Conservation (phyloP, 1,140 invertebrate species). For the Coptotermes formosanus region DNA sequence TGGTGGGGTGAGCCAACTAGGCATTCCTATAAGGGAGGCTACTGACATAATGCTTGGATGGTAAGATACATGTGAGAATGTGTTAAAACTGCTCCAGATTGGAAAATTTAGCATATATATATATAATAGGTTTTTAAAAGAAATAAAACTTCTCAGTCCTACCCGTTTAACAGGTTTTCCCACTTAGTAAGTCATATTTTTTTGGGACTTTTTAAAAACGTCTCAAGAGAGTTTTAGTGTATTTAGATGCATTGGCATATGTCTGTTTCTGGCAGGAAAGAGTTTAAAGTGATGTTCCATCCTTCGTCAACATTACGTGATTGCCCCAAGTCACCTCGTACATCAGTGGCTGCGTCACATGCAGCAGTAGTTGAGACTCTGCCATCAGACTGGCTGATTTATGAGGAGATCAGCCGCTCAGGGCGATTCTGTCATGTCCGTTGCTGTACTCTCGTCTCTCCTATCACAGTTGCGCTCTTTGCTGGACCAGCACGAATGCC, state of each 20-base stretch:
- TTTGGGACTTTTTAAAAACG: no score
- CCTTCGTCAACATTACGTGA: slow-evolving; percentile 67
- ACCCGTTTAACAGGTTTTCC: no score
- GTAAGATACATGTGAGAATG: no score
- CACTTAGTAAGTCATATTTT: no score
- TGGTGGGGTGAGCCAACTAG: no score
- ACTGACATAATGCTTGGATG: no score
- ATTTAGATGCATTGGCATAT: not conserved
- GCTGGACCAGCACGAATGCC: slow-evolving; percentile 69
- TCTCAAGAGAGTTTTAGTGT: no score
- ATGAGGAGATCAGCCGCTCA: slow-evolving; percentile 74
- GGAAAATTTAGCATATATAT: no score
- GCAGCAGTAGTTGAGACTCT: slow-evolving; percentile 52
- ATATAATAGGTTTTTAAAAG: no score
- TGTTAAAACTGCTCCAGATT: no score
- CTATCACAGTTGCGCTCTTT: slow-evolving; percentile 77
- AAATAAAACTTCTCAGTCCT: no score
- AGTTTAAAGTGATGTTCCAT: slow-evolving; percentile 73
- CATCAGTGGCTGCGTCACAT: slow-evolving; percentile 46
- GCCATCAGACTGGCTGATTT: slow-evolving; percentile 80
- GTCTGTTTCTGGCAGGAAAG: slow-evolving; percentile 54
- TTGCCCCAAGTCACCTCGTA: slow-evolving; percentile 44
- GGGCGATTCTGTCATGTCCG: slow-evolving; percentile 65
- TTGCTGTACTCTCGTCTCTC: slow-evolving; percentile 74
- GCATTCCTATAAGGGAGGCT: no score